Percentiles rank a stretch among this genome's conserved stretches.
phyloP scores from a whole-genome alignment of 2,113 vertebrate species.

The Fregetta grallaria region DNA sequence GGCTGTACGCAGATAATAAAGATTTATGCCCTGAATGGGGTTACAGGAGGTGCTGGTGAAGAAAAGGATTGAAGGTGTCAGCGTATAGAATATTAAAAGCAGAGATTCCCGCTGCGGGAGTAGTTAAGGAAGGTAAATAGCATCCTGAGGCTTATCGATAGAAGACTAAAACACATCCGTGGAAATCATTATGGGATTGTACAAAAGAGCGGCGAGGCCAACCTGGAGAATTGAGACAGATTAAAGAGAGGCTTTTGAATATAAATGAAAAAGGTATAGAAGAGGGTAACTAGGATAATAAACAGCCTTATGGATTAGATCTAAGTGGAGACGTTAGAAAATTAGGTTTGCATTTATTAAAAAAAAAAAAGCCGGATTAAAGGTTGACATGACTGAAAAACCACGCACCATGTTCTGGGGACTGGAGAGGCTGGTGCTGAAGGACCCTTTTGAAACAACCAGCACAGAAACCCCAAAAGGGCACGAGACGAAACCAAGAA shows the following conservation, averaged over 20 bases:
- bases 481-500: fast-evolving
- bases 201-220: not conserved
- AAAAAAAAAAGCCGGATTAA: not conserved
- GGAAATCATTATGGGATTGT: constrained; percentile 43
- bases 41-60: fast-evolving
- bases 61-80: not conserved
- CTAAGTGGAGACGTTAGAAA: constrained; percentile 50
- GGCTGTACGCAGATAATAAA: not conserved
- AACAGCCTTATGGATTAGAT: constrained; percentile 49
- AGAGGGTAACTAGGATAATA: constrained; percentile 50
- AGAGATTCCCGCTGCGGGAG: not conserved
- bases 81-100: not conserved
- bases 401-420: fast-evolving
- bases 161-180: constrained; percentile 1
- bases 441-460: not conserved
- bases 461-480: fast-evolving
- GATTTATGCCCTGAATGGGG: not conserved
- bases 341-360: constrained; percentile 49
- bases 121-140: constrained; percentile 42
- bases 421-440: not conserved
- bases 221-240: constrained; percentile 42
- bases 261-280: not conserved
- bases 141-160: constrained; percentile 5
- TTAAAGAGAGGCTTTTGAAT: constrained; percentile 45
- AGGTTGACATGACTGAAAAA: not conserved